These are phyloP conservation scores for Cirrhinus mrigala DNA, from an alignment of 2,797 vertebrate genomes.

Conservation along the genomic window DNA sequence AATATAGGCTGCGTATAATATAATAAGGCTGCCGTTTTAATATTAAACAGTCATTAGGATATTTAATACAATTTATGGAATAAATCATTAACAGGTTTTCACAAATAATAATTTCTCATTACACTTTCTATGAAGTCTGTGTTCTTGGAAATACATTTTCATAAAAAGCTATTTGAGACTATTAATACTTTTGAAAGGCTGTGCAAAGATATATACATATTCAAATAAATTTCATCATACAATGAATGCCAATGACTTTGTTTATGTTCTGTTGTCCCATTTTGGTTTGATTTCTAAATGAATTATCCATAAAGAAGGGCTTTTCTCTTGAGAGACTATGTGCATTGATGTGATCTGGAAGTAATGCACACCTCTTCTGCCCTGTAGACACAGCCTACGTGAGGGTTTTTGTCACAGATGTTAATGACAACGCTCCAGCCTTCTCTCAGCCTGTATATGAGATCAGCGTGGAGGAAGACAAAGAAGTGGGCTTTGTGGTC, in stretches of 20 bases:
- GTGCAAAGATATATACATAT: not conserved
- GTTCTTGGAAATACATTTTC: not conserved
- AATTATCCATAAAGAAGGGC: not conserved
- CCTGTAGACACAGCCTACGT: conserved; percentile 86
- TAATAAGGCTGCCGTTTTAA: conserved; percentile 20
- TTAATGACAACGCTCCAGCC: conserved; percentile 87
- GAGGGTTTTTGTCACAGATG: conserved; percentile 87
- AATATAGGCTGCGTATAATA: conserved; percentile 37
- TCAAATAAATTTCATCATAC: not conserved
- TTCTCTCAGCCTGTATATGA: conserved; percentile 82
- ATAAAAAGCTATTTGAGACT: not conserved
- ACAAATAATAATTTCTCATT: not conserved
- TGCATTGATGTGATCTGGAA: conserved; percentile 9
- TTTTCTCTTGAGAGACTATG: not conserved
- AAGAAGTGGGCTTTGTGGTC: conserved; percentile 85
- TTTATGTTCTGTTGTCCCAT: not conserved
- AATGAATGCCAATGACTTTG: not conserved
- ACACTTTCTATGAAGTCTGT: not conserved
- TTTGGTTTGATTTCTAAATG: not conserved
- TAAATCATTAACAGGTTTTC: not conserved
- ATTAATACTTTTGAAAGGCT: not conserved
- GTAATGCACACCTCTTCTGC: conserved; percentile 32
- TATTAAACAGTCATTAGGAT: conserved; percentile 38
- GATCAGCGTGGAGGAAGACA: conserved; percentile 87
- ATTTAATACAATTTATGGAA: conserved; percentile 18